Base-by-base conservation (phyloP, 2,888 invertebrate genomes). In the Siphonodentalium dalli region DNA sequence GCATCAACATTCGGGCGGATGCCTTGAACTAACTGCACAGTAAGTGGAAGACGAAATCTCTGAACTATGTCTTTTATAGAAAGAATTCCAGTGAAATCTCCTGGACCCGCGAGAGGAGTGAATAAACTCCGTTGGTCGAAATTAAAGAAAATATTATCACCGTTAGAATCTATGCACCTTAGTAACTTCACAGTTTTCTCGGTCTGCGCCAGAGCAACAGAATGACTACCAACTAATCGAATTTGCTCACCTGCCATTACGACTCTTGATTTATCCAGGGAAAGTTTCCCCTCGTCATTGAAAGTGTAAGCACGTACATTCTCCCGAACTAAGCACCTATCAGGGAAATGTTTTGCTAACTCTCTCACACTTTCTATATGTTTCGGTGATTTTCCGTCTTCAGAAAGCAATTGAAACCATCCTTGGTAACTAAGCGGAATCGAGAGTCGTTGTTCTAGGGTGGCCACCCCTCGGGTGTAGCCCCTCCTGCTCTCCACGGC, bases 81-180 rank as follows among this genome's bases (percentile, higher is more conserved):
- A 82, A 96, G 95, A 18, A 95, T 95, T 21, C 95, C 95, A 77
- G 93, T 92, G 63, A 96, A 93, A 83, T 93, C 93, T 74, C 93
- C 93, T 81, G 93, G 92, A 74, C 92, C 89, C 58, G 95, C 95
- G 50, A 96, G 85, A 41, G 93, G 92, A 71, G 93, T 94, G 84
- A 96, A 94, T 75, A 91, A 89, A 31, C 93, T 93, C 77, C 91
- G 88, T 81, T 92, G 91, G 75, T 94, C 93, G 78, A 92, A 86
- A 58, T 90, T 89, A 64, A 95, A 84, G 72, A 92, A 87, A 27
- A 95, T 85, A 68, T 87, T 89, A 76, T 93, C 92, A 34, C 93
- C 93, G 78, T 89, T 89, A 18, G 87, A 86, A 79, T 94, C 93
- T 52, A 89, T 86, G 83, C 95, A 95, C 74, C 92, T 90, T 53